These are phyloP conservation scores for Blastobasis lacticolella DNA, from an alignment of 2,888 invertebrate species.

Conservation along the genomic window DNA sequence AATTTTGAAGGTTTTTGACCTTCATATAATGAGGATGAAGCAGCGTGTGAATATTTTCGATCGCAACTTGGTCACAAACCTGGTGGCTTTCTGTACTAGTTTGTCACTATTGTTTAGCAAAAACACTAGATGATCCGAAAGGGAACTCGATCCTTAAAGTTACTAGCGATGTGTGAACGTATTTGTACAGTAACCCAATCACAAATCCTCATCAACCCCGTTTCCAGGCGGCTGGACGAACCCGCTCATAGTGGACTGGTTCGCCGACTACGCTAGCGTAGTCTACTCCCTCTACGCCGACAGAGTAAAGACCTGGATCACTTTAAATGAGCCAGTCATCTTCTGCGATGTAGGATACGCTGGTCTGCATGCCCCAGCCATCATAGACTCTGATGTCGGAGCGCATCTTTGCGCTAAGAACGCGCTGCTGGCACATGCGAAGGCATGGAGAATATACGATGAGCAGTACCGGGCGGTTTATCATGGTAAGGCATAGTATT, in stretches of 20 bases:
- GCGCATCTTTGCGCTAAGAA: conserved; percentile 77
- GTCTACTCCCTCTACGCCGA: conserved; percentile 71
- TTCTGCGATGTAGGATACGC: conserved; percentile 47
- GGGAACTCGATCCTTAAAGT: too few relatives aligned
- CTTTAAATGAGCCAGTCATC: conserved; percentile 78
- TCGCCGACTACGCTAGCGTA: conserved; percentile 72
- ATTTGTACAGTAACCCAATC: too few relatives aligned
- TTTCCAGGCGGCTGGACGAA: conserved; percentile 76
- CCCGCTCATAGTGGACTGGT: conserved; percentile 71
- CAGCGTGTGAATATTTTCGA: too few relatives aligned
- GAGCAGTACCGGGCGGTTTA: conserved; percentile 59
- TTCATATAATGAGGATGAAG: too few relatives aligned
- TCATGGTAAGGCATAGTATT: conserved; percentile 37
- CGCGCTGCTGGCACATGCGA: conserved; percentile 77
- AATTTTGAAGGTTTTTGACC: too few relatives aligned
- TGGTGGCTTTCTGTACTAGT: too few relatives aligned
- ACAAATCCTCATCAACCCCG: too few relatives aligned
- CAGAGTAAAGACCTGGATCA: conserved; percentile 78
- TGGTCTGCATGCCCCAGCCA: conserved; percentile 41
- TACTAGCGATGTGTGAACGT: too few relatives aligned
- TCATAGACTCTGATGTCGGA: conserved; percentile 52
- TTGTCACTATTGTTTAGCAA: too few relatives aligned
- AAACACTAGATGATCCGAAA: too few relatives aligned
- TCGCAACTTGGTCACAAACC: too few relatives aligned
- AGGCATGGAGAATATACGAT: conserved; percentile 73